phyloP scores from a whole-genome alignment of 2,113 vertebrate genomes.

The Rhinichthys klamathensis region DNA sequence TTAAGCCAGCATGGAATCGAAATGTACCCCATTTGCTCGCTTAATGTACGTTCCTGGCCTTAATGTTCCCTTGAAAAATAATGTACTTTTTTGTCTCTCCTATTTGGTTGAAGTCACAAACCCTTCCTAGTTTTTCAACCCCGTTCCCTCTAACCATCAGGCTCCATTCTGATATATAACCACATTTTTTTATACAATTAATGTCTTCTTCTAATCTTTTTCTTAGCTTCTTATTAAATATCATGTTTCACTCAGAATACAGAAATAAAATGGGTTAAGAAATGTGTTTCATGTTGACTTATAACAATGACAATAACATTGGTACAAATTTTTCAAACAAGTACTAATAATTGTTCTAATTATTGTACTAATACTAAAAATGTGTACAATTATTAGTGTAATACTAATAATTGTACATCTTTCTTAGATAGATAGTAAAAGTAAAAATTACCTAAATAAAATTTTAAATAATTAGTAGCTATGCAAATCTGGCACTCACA shows the following conservation, averaged over 20 bases:
- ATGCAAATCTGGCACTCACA: conserved; percentile 86
- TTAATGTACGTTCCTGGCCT: background rate
- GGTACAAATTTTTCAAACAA: background rate
- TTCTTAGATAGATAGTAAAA: background rate
- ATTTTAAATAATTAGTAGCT: background rate
- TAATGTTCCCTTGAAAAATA: background rate
- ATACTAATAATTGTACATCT: too few species aligned
- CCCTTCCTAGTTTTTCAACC: background rate
- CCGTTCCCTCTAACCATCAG: background rate
- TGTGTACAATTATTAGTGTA: too few species aligned
- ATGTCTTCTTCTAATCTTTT: background rate
- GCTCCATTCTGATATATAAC: background rate
- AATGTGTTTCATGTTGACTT: background rate
- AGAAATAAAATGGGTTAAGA: background rate
- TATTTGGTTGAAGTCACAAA: background rate
- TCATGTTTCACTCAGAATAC: background rate
- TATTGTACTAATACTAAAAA: too few species aligned
- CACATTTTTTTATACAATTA: background rate
- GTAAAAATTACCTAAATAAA: background rate
- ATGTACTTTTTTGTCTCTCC: background rate
- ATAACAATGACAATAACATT: background rate
- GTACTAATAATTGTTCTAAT: background rate
- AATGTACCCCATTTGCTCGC: background rate
- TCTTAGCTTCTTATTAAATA: background rate
- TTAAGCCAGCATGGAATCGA: background rate